A percentile compares a stretch with the other conserved stretches of the same genome.
Conservation (phyloP, 2,113 vertebrate species). For the Neotragus moschatus region DNA sequence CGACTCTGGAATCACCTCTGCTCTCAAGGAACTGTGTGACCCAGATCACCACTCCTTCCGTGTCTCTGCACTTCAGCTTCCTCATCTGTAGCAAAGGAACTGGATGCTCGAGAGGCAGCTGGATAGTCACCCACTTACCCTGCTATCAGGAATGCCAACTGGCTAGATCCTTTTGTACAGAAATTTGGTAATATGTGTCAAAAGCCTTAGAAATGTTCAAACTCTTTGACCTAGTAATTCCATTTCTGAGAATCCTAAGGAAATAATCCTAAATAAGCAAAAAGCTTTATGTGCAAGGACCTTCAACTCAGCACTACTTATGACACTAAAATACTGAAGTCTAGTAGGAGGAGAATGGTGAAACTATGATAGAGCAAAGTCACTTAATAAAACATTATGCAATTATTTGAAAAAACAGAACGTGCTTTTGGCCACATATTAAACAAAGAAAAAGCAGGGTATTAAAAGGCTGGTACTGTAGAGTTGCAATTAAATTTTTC, state of each 20-base stretch:
- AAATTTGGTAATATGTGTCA: conserved; percentile 63
- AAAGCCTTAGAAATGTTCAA: conserved; percentile 49
- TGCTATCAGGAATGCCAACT: neutral
- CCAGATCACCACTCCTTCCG: neutral
- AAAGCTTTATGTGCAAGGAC: conserved; percentile 51
- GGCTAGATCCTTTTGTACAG: conserved; percentile 42
- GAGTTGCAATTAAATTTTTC: neutral
- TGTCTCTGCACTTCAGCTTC: neutral
- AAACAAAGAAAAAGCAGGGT: neutral
- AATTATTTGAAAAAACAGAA: conserved; percentile 1
- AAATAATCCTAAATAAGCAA: conserved; percentile 67
- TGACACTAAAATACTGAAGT: neutral
- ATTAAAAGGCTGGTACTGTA: neutral
- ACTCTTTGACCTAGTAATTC: conserved; percentile 70
- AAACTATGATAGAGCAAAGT: neutral
- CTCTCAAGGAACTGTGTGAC: neutral
- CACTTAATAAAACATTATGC: conserved; percentile 17
- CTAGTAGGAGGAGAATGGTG: conserved; percentile 34
- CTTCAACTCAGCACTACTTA: conserved; percentile 52
- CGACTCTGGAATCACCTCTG: neutral
- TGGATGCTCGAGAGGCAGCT: neutral
- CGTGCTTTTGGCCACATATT: neutral
- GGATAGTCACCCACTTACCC: fast-evolving
- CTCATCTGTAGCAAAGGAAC: neutral
- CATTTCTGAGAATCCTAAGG: conserved; percentile 64